Evolutionary conservation across 1,140 invertebrate species (phyloP).

Genomic region (Drosophila kepulauana): DNA sequence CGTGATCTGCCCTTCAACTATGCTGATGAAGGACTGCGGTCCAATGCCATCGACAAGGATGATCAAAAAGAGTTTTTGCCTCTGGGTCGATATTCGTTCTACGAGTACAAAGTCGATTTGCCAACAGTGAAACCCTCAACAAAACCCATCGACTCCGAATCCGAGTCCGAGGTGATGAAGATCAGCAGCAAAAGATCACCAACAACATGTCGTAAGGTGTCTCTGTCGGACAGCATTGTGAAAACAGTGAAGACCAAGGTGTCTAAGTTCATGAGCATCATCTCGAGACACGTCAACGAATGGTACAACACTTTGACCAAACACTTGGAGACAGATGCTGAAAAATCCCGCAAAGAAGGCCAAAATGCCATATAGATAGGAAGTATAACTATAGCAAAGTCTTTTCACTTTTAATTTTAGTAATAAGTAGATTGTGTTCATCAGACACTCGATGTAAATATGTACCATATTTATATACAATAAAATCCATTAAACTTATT

Average conservation of each 20-base stretch:
- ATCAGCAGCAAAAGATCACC: slow-evolving; percentile 27
- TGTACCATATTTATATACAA: slow-evolving; percentile 57
- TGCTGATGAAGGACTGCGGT: slow-evolving; percentile 35
- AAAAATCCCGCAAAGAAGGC: not conserved
- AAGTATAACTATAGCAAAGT: not conserved
- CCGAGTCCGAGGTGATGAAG: slow-evolving; percentile 63
- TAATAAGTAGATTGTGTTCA: not conserved
- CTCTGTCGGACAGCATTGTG: slow-evolving; percentile 57
- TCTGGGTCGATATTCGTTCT: slow-evolving; percentile 49
- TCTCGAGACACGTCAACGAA: slow-evolving; percentile 73
- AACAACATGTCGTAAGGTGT: slow-evolving; percentile 1
- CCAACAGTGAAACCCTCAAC: slow-evolving; percentile 13
- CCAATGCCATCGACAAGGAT: slow-evolving; percentile 71
- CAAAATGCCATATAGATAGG: slow-evolving; percentile 47
- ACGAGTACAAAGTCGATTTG: slow-evolving; percentile 61
- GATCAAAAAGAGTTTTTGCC: slow-evolving; percentile 62
- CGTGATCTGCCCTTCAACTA: slow-evolving; percentile 49
- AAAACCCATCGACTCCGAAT: slow-evolving; percentile 35
- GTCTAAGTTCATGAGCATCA: slow-evolving; percentile 66
- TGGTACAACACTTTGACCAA: slow-evolving; percentile 78
- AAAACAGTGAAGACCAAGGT: slow-evolving; percentile 72
- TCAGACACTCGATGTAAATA: slow-evolving; percentile 61
- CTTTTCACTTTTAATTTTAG: not conserved
- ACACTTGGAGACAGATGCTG: slow-evolving; percentile 54
- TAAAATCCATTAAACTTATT: slow-evolving; percentile 20